phyloP scores from a whole-genome alignment of 2,113 vertebrate genomes.

The Thamnophis sirtalis region DNA sequence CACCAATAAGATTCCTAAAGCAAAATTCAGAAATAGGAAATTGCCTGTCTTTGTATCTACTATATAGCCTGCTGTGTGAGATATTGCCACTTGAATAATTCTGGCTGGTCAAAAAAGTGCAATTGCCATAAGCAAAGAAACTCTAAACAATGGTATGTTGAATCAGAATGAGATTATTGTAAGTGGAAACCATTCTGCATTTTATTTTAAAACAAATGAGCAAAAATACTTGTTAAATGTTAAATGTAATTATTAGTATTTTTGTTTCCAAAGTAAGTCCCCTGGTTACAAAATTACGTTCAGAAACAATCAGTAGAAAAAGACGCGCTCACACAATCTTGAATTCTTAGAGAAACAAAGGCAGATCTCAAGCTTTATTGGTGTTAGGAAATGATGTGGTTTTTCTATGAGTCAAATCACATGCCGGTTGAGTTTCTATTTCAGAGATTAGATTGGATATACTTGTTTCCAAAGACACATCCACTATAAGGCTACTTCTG shows the following conservation, averaged over 20 bases:
- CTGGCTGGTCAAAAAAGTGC: constrained; percentile 4
- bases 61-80: constrained; percentile 33
- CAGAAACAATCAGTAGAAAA: not conserved
- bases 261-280: not conserved
- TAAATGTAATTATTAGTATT: constrained; percentile 1
- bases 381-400: not conserved
- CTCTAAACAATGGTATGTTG: constrained; percentile 10
- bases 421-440: not conserved
- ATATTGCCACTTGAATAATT: constrained; percentile 34
- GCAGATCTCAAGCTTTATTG: not conserved
- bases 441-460: not conserved
- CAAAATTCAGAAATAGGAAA: constrained; percentile 20
- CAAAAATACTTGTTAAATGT: not conserved
- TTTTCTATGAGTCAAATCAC: not conserved
- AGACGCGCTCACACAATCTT: not conserved
- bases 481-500: not conserved
- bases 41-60: constrained; percentile 12
- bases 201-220: not conserved
- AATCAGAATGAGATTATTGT: not conserved
- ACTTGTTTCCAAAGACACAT: not conserved
- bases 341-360: not conserved
- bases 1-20: not conserved
- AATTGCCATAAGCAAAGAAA: constrained; percentile 18
- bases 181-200: not conserved
- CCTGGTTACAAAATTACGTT: not conserved